Conservation (phyloP, 2,888 invertebrate genomes). For the Arrhopalites spinosus region DNA sequence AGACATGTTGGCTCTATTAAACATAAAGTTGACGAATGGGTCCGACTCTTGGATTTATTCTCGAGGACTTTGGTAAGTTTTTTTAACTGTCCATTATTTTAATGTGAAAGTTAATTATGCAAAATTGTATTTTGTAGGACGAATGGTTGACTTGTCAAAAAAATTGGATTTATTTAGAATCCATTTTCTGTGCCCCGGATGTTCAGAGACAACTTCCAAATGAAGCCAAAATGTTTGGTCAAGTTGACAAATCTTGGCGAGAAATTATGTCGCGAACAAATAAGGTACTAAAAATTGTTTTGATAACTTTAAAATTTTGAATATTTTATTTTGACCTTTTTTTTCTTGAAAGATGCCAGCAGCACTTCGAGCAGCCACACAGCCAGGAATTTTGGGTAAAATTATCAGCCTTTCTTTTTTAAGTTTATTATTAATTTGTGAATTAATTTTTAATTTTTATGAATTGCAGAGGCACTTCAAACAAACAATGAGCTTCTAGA, state of each 20-base stretch:
- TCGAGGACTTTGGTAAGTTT: constrained; percentile 73
- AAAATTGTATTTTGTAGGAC: constrained; percentile 65
- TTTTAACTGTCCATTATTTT: no score
- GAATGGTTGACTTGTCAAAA: constrained; percentile 88
- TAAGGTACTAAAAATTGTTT: constrained; percentile 68
- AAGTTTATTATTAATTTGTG: no score
- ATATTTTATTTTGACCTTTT: not conserved
- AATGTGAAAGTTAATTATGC: not conserved
- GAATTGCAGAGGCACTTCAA: constrained; percentile 65
- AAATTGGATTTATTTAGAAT: constrained; percentile 93
- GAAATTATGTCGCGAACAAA: constrained; percentile 82
- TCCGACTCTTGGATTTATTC: constrained; percentile 75
- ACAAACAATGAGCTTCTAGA: constrained; percentile 80
- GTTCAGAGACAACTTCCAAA: constrained; percentile 90
- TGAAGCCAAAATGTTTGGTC: constrained; percentile 82
- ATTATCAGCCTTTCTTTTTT: no score
- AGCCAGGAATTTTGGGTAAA: constrained; percentile 68
- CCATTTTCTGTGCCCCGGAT: constrained; percentile 92
- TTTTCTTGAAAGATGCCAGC: constrained; percentile 67
- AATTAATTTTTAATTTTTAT: no score
- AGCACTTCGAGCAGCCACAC: constrained; percentile 79
- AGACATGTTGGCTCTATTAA: constrained; percentile 84
- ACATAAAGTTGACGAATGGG: constrained; percentile 81
- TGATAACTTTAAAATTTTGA: not conserved
- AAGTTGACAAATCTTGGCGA: constrained; percentile 89